Base-by-base conservation (phyloP, 2,113 vertebrate species). In the Neofelis nebulosa region DNA sequence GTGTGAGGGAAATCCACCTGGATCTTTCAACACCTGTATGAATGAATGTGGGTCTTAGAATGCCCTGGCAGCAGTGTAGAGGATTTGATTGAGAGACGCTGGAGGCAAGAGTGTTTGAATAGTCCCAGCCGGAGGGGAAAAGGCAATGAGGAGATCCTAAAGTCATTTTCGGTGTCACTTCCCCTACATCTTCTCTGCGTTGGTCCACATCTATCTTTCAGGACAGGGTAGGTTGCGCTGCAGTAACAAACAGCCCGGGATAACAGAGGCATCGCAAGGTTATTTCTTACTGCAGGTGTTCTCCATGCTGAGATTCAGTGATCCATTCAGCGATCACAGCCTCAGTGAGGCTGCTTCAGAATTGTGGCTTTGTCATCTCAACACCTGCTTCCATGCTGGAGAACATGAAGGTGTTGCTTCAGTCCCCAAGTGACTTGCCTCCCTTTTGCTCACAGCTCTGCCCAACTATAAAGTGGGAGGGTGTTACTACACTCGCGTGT, bases 381-480 rank as follows among this genome's bases (percentile, higher is more conserved):
- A 45, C 80, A 89, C 27, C 41, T 18, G 38, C 61, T 45, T 82
- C 14, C 76, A 0, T 13, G 0, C 74, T 16, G 89, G n/a, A 68
- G 33, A 84, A 52, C 19, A 18, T 1, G 36, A 73, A 29, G 23
- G n/a, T 87, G 69, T 79, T 36, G 57, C 74, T 88, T 83, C 5
- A 55, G 33, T 25, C 27, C n/a, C 4, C 9, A 13, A 23, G n/a
- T 15, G 2, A 50, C 21, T 27, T 1, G 3, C 4, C 19, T 45
- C 14, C 65, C 7, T 71, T 69, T 38, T 45, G 69, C 31, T 74
- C 18, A 36, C 2, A 48, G 0, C 5, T 48, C 88, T 89, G 13
- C 57, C 65, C 10, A 57, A 41, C 48, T 83, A 1, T 9, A n/a
- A 84, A 25, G 4, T 19, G 3, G 13, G 71, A 21, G n/a, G 45